A percentile compares a stretch with the other conserved stretches of the same genome.
Conservation (phyloP, 2,797 vertebrate species). For the Typhlichthys eigenmanni region DNA sequence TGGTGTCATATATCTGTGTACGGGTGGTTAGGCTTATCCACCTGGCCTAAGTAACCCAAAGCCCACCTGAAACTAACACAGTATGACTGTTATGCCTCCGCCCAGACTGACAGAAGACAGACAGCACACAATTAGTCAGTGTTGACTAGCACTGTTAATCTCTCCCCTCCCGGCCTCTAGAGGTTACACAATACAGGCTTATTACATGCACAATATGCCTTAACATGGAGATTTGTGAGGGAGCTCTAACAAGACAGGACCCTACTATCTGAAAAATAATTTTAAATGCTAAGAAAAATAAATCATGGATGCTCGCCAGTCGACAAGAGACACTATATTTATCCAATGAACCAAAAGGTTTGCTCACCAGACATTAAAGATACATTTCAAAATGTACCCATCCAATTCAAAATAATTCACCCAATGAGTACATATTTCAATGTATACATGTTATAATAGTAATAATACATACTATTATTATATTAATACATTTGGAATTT, state of each 20-base stretch:
- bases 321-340: not conserved
- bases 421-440: not conserved
- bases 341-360: not conserved
- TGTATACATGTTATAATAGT: not conserved
- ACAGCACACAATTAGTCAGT: slow-evolving; percentile 50
- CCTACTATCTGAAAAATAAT: slow-evolving; percentile 13
- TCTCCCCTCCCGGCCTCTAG: slow-evolving; percentile 19
- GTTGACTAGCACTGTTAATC: slow-evolving; percentile 33
- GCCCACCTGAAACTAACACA: slow-evolving; percentile 63
- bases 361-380: not conserved
- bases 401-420: not conserved
- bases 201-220: slow-evolving; percentile 18
- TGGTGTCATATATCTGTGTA: slow-evolving; percentile 41
- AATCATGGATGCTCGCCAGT: slow-evolving; percentile 2
- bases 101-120: slow-evolving; percentile 40
- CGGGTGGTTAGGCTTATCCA: slow-evolving; percentile 39
- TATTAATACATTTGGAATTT: too few species aligned
- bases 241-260: slow-evolving; percentile 17
- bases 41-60: slow-evolving; percentile 51
- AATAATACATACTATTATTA: too few species aligned
- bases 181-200: slow-evolving; percentile 31
- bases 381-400: not conserved
- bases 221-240: slow-evolving; percentile 30
- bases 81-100: slow-evolving; percentile 47
- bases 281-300: slow-evolving; percentile 3